Evolutionary conservation across 2,797 vertebrate species (phyloP), one percentile per base, ranked within the genome.

Genomic region (Spinibarbus caldwelli): DNA sequence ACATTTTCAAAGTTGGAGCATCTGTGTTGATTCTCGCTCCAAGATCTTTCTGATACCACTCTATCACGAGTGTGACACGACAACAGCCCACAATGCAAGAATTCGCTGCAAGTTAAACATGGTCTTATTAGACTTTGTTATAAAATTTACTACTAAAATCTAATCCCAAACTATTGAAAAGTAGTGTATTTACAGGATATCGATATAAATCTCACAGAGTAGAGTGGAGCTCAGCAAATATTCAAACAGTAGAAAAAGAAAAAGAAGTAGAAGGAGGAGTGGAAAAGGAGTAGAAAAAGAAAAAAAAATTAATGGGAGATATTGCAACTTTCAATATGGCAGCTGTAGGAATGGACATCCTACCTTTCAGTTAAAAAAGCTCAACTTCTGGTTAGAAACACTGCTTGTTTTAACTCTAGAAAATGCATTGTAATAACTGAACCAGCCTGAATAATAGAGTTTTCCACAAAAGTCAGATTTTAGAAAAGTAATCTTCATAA

Each of bases 11-110:
- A 59, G 23, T 41, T n/a, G 21, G 31, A 77, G 49, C 34, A 57
- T 57, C 73, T 77, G 49, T 77, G 49, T 57, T 59, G 76, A 14
- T 3, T 59, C 54, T 59, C 8, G 14, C 52, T 29, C 5, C 36
- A 78, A 59, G 76, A 62, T 43, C 76, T 59, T 62, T 78, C 75
- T 1, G 52, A 57, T 41, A 59, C 8, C 5, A 38, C 52, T 78
- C 15, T 5, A 43, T 78, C 54, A 59, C 1, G 36, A 62, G 76
- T 3, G 15, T 29, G 14, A 59, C 73, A 77, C 6, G 11, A 3
- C 21, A 12, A 34, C 4, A 11, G 0, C 17, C 17, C 45, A 38
- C 34, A 38, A n/a, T 76, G 21, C 31, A 57, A 77, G 21, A 26
- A n/a, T 26, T 76, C 7, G 11, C 3, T 29, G 4, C 41, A 45